A percentile compares a stretch with the other conserved stretches of the same genome.
phyloP scores from a whole-genome alignment of 2,888 invertebrate genomes.

The Blastobasis adustella region DNA sequence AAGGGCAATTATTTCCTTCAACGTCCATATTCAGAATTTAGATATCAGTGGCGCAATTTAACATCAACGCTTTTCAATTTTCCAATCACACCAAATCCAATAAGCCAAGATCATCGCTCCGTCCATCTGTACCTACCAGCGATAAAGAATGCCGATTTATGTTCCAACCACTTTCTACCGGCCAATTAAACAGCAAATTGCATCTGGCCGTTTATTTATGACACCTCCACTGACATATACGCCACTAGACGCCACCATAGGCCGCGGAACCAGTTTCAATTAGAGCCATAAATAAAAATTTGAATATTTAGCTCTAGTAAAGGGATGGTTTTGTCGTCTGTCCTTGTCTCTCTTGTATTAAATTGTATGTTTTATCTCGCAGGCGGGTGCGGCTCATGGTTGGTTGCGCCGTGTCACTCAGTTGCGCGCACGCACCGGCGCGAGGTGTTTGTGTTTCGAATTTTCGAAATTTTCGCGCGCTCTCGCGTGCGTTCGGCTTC shows the following conservation, averaged over 20 bases:
- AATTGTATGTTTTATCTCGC: conserved; percentile 30
- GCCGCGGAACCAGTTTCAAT: conserved; percentile 35
- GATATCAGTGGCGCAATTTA: too few species aligned
- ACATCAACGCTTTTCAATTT: too few species aligned
- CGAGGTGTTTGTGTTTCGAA: conserved; percentile 43
- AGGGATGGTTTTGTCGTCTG: conserved; percentile 37
- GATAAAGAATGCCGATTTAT: conserved; percentile 1
- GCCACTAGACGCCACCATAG: conserved; percentile 13
- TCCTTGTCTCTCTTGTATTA: conserved; percentile 24
- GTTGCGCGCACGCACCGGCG: conserved; percentile 61
- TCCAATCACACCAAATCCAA: too few species aligned
- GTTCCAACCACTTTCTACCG: conserved; percentile 5
- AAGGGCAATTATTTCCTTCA: too few species aligned
- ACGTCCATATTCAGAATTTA: too few species aligned
- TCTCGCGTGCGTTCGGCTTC: conserved; percentile 17
- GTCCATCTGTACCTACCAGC: not conserved
- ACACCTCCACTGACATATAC: conserved; percentile 28
- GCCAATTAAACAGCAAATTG: conserved; percentile 8
- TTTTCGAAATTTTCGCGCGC: conserved; percentile 43
- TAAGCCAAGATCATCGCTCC: too few species aligned
- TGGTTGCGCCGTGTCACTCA: conserved; percentile 46
- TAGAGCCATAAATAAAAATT: conserved; percentile 36
- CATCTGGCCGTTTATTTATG: conserved; percentile 23
- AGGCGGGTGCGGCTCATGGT: conserved; percentile 27
- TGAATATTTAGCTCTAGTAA: conserved; percentile 23